phyloP scores from a whole-genome alignment of 2,888 invertebrate species.

The Pinctada fucata region DNA sequence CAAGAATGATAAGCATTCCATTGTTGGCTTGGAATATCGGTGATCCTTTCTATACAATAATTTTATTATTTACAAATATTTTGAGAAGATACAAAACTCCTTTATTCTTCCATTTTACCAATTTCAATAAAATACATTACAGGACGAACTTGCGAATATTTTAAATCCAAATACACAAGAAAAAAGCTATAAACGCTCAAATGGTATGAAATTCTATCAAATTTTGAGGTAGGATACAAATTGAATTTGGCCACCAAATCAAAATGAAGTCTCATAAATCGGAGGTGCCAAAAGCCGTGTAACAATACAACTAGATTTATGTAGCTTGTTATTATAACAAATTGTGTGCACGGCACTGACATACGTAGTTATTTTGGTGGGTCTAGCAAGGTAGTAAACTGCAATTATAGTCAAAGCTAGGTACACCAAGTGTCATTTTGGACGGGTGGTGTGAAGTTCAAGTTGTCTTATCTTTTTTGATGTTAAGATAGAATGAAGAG shows the following conservation, averaged over 20 bases:
- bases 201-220: constrained; percentile 8
- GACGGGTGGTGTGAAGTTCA: not conserved
- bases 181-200: not conserved
- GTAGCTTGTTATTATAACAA: not conserved
- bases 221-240: constrained; percentile 1
- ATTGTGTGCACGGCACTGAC: not conserved
- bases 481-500: not conserved
- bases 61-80: not conserved
- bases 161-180: not conserved
- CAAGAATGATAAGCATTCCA: not conserved
- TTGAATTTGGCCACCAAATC: not conserved
- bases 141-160: not conserved
- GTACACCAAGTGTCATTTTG: not conserved
- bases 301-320: constrained; percentile 3
- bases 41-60: too few relatives aligned
- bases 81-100: not conserved
- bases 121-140: not conserved
- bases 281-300: constrained; percentile 1
- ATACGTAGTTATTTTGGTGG: not conserved
- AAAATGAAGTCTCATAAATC: not conserved
- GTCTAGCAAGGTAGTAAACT: not conserved
- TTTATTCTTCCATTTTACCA: not conserved
- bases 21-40: too few relatives aligned
- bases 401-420: not conserved
- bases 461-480: not conserved